Conservation (phyloP, 2,888 invertebrate species). For the Thecophora atra region DNA sequence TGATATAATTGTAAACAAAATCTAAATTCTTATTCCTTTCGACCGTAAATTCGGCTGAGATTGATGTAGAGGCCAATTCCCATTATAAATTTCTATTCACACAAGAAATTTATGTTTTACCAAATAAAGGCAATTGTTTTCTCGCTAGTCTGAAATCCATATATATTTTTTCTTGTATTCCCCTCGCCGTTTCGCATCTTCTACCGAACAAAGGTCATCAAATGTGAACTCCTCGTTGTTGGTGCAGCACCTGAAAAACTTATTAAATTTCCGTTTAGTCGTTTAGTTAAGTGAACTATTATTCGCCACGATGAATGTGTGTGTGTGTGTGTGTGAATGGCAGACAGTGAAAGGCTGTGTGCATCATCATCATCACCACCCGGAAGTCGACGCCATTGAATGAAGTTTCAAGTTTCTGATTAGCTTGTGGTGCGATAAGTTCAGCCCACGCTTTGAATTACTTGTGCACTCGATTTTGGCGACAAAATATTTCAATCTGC, state of each 20-base stretch:
- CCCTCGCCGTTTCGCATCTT: neutral
- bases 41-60: too few species aligned
- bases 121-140: too few species aligned
- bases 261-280: conserved; percentile 32
- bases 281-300: neutral
- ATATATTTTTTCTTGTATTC: too few species aligned
- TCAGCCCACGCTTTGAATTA: neutral
- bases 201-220: neutral
- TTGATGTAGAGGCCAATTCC: too few species aligned
- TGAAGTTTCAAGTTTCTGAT: conserved; percentile 40
- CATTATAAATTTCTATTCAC: too few species aligned
- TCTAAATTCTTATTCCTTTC: too few species aligned
- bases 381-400: conserved; percentile 36
- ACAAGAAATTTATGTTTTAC: too few species aligned
- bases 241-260: conserved; percentile 21
- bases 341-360: neutral
- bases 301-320: neutral
- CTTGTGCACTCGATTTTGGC: conserved; percentile 11
- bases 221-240: neutral
- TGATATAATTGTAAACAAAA: too few species aligned
- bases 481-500: conserved; percentile 28
- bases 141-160: too few species aligned
- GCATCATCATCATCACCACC: too few species aligned
- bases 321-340: neutral
- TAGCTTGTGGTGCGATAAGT: conserved; percentile 24